These are phyloP conservation scores for Brachionus asplanchnoidis DNA, from an alignment of 1,140 invertebrate genomes.

Conservation along the genomic window DNA sequence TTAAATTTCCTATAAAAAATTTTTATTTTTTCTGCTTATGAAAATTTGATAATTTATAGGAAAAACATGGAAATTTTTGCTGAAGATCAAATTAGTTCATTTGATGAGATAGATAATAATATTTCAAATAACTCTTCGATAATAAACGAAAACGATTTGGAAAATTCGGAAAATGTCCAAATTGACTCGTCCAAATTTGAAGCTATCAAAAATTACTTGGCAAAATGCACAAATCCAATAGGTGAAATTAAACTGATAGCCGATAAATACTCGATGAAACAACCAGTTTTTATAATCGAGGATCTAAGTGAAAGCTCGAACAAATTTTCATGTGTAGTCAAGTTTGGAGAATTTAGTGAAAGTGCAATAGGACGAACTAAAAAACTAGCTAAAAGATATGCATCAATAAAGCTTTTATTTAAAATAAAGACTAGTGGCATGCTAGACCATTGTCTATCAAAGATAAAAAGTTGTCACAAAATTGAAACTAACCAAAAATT, in stretches of 20 bases:
- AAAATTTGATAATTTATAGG: not conserved
- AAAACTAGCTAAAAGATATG: conserved; percentile 5
- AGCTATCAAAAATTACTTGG: not conserved
- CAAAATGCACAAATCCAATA: not conserved
- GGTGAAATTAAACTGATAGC: not conserved
- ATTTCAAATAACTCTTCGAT: not conserved
- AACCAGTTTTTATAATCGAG: not conserved
- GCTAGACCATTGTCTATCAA: not conserved
- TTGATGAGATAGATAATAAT: not conserved
- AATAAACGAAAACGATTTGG: not conserved
- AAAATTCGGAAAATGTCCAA: not conserved
- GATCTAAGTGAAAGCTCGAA: not conserved
- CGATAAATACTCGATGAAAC: not conserved
- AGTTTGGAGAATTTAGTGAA: not conserved
- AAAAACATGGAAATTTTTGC: not conserved
- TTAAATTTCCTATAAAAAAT: not conserved
- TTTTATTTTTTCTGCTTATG: not conserved
- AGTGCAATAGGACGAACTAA: not conserved
- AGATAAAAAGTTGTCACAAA: not conserved
- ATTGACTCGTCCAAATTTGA: not conserved
- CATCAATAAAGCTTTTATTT: not conserved
- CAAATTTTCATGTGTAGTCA: not conserved
- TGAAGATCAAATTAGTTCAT: not conserved
- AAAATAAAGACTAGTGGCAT: not conserved
- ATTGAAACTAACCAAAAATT: not conserved